phyloP scores from a whole-genome alignment of 2,797 vertebrate genomes.

The Pipistrellus nathusii region DNA sequence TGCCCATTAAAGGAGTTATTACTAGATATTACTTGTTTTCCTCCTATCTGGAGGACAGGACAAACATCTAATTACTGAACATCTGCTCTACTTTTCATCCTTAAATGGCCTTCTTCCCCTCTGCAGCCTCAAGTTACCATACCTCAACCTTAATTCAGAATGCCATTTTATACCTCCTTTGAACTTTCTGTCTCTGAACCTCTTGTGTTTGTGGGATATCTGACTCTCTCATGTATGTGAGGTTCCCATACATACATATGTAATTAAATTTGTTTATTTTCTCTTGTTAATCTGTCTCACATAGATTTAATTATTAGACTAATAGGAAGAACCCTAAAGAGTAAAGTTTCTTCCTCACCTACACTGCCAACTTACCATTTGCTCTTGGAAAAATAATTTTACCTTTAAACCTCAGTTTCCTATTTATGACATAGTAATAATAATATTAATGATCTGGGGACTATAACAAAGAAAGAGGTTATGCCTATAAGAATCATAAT shows the following conservation, averaged over 20 bases:
- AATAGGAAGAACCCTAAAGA: background rate
- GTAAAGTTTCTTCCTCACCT: background rate
- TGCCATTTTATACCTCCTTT: background rate
- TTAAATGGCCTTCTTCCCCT: background rate
- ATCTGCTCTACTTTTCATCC: background rate
- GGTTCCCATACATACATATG: background rate
- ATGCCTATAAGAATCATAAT: background rate
- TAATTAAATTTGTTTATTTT: background rate
- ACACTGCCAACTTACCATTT: background rate
- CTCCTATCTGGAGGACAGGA: background rate
- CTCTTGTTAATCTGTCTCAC: background rate
- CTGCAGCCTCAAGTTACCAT: background rate
- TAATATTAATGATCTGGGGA: background rate
- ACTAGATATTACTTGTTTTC: background rate
- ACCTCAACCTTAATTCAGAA: background rate
- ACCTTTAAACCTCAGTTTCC: background rate
- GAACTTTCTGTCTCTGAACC: background rate
- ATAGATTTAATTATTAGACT: background rate
- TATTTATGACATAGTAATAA: background rate
- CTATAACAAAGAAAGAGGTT: background rate
- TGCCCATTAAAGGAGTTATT: background rate
- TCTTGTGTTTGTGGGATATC: background rate
- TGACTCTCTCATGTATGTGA: background rate
- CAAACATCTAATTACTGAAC: background rate
- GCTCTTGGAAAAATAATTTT: background rate